Percentiles rank a stretch among this genome's conserved stretches.
Conservation (phyloP, 2,888 invertebrate species). For the Erebia palarica region DNA sequence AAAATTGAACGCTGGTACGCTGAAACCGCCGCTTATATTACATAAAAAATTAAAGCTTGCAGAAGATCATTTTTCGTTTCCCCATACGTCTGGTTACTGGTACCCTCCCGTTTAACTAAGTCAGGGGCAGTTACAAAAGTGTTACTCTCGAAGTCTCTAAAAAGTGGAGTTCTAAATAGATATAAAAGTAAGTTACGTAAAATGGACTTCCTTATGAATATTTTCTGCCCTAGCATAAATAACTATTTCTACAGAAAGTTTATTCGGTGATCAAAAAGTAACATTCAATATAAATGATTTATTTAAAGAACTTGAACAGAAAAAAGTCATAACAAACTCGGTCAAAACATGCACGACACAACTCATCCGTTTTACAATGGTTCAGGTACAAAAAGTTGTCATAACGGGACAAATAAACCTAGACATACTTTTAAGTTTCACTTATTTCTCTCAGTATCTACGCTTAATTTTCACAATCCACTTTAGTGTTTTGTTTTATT, state of each 20-base stretch:
- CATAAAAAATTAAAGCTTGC: background rate
- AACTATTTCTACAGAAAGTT: too few species aligned
- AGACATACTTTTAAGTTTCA: background rate
- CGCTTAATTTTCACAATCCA: slow-evolving; percentile 18
- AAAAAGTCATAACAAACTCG: background rate
- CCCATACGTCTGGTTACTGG: background rate
- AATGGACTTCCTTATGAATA: too few species aligned
- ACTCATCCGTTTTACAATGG: background rate
- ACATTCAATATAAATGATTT: background rate
- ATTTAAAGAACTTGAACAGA: background rate
- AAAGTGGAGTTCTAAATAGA: background rate
- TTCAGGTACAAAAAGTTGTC: background rate
- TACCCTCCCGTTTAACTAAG: background rate
- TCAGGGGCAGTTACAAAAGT: background rate
- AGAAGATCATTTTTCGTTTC: background rate
- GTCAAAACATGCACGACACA: background rate
- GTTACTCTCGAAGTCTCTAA: background rate
- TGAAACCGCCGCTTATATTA: background rate
- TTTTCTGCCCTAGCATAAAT: too few species aligned
- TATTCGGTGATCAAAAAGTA: background rate
- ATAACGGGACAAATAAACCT: background rate
- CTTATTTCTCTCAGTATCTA: background rate
- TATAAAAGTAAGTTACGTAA: too few species aligned
- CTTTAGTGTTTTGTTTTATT: slow-evolving; percentile 11
- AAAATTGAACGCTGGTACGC: background rate